Conservation (phyloP, 2,888 invertebrate species). For the Endomychus coccineus region DNA sequence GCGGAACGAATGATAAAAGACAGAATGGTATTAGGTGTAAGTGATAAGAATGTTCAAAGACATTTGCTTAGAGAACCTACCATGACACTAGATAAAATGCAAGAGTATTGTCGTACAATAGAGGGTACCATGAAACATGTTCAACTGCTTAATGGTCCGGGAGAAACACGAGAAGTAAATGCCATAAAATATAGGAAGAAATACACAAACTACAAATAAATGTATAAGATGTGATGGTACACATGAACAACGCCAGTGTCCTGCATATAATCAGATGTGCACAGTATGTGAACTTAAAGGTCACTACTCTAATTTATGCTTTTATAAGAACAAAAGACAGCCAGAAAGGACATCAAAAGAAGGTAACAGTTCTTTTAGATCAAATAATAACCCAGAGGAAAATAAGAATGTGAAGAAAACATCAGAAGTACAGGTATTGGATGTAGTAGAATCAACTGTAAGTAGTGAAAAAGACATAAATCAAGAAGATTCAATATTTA, state of each 20-base stretch:
- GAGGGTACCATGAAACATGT: slow-evolving; percentile 5
- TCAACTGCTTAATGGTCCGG: not conserved
- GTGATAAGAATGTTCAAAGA: slow-evolving; percentile 3
- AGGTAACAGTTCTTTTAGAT: too few relatives aligned
- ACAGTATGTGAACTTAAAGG: slow-evolving; percentile 1
- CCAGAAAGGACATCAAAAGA: too few relatives aligned
- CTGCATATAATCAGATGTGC: slow-evolving; percentile 6
- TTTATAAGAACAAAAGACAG: slow-evolving; percentile 1
- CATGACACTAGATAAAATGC: slow-evolving; percentile 3
- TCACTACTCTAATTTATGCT: slow-evolving; percentile 5
- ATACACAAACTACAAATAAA: slow-evolving; percentile 1
- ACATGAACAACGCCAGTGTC: slow-evolving; percentile 4
- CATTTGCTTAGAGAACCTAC: not conserved
- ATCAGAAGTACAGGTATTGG: too few relatives aligned
- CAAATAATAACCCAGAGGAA: too few relatives aligned
- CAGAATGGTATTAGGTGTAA: slow-evolving; percentile 2
- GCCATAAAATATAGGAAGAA: not conserved
- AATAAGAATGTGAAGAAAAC: too few relatives aligned
- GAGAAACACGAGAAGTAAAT: not conserved
- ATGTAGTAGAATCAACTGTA: too few relatives aligned
- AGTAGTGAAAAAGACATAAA: too few relatives aligned
- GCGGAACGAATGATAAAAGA: slow-evolving; percentile 3
- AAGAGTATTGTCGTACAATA: slow-evolving; percentile 3
- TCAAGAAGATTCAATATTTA: too few relatives aligned
- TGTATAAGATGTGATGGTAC: slow-evolving; percentile 6